Evolutionary conservation across 1,140 invertebrate species (phyloP).

Genomic region (Drosophila nannoptera): DNA sequence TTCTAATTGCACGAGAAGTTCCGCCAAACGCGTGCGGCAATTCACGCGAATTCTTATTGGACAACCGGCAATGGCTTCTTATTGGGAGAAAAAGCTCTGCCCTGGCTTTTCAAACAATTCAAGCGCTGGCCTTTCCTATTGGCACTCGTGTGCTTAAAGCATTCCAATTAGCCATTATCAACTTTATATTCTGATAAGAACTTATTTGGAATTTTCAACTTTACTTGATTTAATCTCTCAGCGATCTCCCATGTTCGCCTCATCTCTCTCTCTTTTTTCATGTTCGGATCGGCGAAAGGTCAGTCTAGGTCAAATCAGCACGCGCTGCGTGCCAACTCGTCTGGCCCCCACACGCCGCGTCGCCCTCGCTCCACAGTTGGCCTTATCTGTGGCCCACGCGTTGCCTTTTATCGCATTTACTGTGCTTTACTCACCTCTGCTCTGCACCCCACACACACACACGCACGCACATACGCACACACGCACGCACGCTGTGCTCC

Average conservation of each 20-base stretch:
- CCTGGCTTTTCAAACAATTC: too few relatives aligned
- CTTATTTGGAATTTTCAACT: too few relatives aligned
- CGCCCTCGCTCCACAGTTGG: neutral
- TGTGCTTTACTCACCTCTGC: constrained; percentile 38
- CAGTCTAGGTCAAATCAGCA: constrained; percentile 52
- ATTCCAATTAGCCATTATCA: too few relatives aligned
- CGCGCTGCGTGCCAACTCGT: neutral
- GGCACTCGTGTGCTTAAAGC: too few relatives aligned
- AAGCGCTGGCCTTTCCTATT: too few relatives aligned
- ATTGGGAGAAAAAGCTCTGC: neutral
- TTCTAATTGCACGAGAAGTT: neutral
- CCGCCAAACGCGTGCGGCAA: neutral
- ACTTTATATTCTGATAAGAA: too few relatives aligned
- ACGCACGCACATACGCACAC: too few relatives aligned
- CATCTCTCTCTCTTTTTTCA: neutral
- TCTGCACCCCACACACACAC: neutral
- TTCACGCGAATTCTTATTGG: neutral
- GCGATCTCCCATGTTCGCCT: constrained; percentile 24
- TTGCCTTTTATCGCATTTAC: constrained; percentile 45
- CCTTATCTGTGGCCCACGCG: constrained; percentile 19
- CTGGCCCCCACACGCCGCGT: neutral
- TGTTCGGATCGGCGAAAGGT: constrained; percentile 39
- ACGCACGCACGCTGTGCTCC: neutral
- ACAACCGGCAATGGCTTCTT: neutral
- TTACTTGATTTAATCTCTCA: neutral